phyloP scores from a whole-genome alignment of 2,797 vertebrate genomes.

The Platalea minor region DNA sequence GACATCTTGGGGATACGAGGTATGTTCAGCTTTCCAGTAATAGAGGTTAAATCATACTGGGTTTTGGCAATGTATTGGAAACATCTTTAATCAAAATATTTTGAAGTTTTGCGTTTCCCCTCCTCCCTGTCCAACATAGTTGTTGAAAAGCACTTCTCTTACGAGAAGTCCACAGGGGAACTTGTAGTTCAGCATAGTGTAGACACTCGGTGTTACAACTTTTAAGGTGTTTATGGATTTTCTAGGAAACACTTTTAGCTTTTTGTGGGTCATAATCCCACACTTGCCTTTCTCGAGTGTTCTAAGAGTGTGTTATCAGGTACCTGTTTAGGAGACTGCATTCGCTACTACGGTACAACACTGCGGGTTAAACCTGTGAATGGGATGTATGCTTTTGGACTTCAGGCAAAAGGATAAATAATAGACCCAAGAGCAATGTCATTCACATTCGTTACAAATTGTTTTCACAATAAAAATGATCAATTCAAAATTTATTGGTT shows the following conservation, averaged over 20 bases:
- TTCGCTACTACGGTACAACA: not conserved
- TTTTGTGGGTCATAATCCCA: not conserved
- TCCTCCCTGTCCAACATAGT: not conserved
- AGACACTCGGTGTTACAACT: not conserved
- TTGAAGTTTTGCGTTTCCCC: not conserved
- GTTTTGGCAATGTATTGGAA: not conserved
- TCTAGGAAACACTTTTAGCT: not conserved
- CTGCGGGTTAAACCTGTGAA: not conserved
- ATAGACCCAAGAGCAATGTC: not conserved
- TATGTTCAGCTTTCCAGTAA: not conserved
- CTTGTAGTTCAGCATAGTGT: not conserved
- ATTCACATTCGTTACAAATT: not conserved
- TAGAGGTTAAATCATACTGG: not conserved
- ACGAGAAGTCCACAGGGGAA: not conserved
- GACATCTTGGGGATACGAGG: not conserved
- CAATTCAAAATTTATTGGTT: not conserved
- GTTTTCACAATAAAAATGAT: not conserved
- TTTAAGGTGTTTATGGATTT: not conserved
- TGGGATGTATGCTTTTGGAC: accelerated
- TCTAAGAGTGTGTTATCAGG: not conserved
- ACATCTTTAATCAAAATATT: not conserved
- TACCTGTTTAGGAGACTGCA: not conserved
- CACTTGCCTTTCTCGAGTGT: not conserved
- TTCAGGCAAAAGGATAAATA: not conserved
- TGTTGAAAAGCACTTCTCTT: not conserved